These are phyloP conservation scores for Drosophila grimshawi DNA, from an alignment of 1,140 invertebrate species.

Conservation along the genomic window DNA sequence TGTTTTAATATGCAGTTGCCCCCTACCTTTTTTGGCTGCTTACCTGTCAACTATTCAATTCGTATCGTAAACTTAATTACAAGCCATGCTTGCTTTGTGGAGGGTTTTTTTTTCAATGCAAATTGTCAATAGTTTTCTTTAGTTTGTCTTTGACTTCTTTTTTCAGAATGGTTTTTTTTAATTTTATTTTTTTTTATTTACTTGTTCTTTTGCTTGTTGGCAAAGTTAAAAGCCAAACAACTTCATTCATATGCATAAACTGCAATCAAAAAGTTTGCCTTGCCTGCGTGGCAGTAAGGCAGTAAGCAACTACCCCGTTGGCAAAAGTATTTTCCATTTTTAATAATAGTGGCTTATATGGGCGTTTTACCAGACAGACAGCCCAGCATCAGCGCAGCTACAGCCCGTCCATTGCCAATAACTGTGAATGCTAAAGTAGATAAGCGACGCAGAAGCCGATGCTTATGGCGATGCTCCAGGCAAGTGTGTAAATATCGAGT, in stretches of 20 bases:
- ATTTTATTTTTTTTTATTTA: slow-evolving; percentile 7
- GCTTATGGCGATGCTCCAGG: slow-evolving; percentile 25
- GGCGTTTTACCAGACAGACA: slow-evolving; percentile 2
- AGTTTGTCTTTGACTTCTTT: slow-evolving; percentile 8
- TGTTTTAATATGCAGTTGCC: slow-evolving; percentile 38
- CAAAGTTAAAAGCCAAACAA: slow-evolving; percentile 64
- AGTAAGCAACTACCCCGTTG: slow-evolving; percentile 17
- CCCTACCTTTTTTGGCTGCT: background rate
- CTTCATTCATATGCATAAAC: slow-evolving; percentile 77
- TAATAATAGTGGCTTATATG: slow-evolving; percentile 75
- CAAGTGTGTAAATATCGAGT: slow-evolving; percentile 34
- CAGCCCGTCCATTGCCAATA: slow-evolving; percentile 23
- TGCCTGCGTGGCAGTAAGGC: background rate
- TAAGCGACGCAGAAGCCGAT: slow-evolving; percentile 21
- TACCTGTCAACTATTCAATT: background rate
- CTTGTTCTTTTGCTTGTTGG: slow-evolving; percentile 45
- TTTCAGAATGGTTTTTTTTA: background rate
- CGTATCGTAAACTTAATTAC: slow-evolving; percentile 63
- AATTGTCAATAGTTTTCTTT: slow-evolving; percentile 55
- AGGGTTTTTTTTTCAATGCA: slow-evolving; percentile 58
- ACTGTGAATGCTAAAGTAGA: slow-evolving; percentile 20
- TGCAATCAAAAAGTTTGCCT: slow-evolving; percentile 56
- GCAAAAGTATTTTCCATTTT: slow-evolving; percentile 70
- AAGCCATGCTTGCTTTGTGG: slow-evolving; percentile 24
- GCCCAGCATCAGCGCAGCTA: slow-evolving; percentile 13